Base-by-base conservation (phyloP, 2,113 vertebrate genomes). In the Hipposideros armiger region DNA sequence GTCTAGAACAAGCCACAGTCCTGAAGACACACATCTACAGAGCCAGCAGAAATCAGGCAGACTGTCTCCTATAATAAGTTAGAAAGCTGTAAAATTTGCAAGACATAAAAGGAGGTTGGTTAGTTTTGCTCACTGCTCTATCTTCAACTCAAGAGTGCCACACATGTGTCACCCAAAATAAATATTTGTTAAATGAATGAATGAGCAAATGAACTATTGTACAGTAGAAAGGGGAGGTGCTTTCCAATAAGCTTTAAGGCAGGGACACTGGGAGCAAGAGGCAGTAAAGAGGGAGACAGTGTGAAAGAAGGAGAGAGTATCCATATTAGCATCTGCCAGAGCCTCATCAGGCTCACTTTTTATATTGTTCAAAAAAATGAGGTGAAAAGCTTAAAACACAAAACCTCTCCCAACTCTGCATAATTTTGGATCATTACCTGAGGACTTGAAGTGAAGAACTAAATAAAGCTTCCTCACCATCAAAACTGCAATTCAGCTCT, bases 161-260 rank as follows among this genome's bases (percentile, higher is more conserved):
- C 42, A 69, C 45, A 76, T n/a, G 54, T 83, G 15, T 60, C 11
- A 83, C 4, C 36, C 72, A 76, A 89, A 87, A 69, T 32, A 86
- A 93, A 73, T 56, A 36, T 50, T 40, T 74, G n/a, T 32, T 88
- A 36, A 90, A 42, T 70, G 26, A 91, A 86, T 67, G 47, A 91
- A 47, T 50, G 11, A 87, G 15, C 24, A 83, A 80, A 56, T 54
- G 58, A 88, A n/a, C 86, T 93, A 17, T 22, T 28, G 1, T 30
- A 36, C 36, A 36, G 36, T 36, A 67, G 40, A 85, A 95, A 77
- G 15, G 40, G 36, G 20, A 76, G 36, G 77, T 54, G 28, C 66
- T 89, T 95, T 94, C 84, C 67, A 66, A 62, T 70, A 82, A 86
- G 86, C 19, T 32, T 22, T 58, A 91, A 90, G 47, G 32, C 87